Evolutionary conservation across 2,113 vertebrate species (phyloP), one percentile per base, ranked within the genome.

Genomic region (Eptatretus burgeri): DNA sequence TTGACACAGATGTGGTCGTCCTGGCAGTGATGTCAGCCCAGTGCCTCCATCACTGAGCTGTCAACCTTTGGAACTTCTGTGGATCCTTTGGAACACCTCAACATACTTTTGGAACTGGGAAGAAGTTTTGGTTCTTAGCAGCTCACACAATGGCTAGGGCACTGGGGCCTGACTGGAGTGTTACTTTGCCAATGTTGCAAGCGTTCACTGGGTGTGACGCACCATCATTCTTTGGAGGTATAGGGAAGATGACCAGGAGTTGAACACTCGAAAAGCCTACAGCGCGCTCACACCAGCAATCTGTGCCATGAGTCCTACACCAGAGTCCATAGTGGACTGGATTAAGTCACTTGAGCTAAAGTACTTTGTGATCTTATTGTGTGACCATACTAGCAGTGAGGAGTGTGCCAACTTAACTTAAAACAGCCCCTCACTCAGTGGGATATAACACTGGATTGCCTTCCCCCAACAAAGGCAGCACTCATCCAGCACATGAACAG

Each of bases 31-130:
- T 12, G 13, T 60, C 10, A 2, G n/a, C 56, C 56, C 56, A 60
- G 12, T 56, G 52, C 56, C 56, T 20, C 56, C 56, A 20, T 60
- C 56, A 2, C 56, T 60, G 56, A 60, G 56, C 56, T 60, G 56
- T 60, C 9, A 12, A 20, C 13, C 56, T 20, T 60, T 60, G 27
- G 27, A 41, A 41, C 27, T 41, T n/a, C n/a, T n/a, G n/a, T n/a
- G n/a, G n/a, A n/a, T n/a, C n/a, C n/a, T n/a, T n/a, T n/a, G n/a
- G n/a, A n/a, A n/a, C n/a, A n/a, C n/a, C n/a, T n/a, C n/a, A n/a
- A n/a, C n/a, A n/a, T n/a, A n/a, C n/a, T n/a, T n/a, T n/a, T 56
- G 52, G 52, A 56, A 56, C 52, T 56, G 52, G 52, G 18, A 56
- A 56, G 14, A 56, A 56, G 14, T 14, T 60, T 60, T 19, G 16